A percentile compares a stretch with the other conserved stretches of the same genome.
Conservation (phyloP, 2,888 invertebrate species). For the Tachina fera region DNA sequence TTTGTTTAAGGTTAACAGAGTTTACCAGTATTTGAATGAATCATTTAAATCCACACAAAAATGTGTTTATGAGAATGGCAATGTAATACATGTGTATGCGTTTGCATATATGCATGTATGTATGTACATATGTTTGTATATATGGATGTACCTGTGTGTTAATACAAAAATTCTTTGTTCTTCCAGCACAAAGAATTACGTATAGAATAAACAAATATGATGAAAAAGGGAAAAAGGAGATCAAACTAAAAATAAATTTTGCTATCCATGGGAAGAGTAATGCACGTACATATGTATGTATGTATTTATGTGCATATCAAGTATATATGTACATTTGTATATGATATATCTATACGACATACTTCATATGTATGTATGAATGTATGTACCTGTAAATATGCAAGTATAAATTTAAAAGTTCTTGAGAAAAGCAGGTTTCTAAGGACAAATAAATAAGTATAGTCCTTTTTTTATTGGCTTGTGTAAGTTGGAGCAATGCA, state of each 20-base stretch:
- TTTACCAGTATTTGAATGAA: slow-evolving; percentile 64
- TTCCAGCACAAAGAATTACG: slow-evolving; percentile 60
- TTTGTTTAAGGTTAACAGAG: slow-evolving; percentile 64
- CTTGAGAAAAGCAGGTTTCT: not conserved
- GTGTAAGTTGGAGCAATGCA: slow-evolving; percentile 32
- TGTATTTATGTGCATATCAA: not conserved
- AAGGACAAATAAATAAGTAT: slow-evolving; percentile 4
- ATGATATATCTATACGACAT: no score
- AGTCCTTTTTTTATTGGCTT: slow-evolving; percentile 22
- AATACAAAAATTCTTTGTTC: slow-evolving; percentile 67
- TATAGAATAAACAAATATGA: slow-evolving; percentile 33
- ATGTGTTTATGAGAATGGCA: slow-evolving; percentile 6
- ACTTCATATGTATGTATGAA: no score
- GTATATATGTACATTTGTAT: not conserved
- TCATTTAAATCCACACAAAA: slow-evolving; percentile 61
- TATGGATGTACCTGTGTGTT: slow-evolving; percentile 29
- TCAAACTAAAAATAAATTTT: slow-evolving; percentile 3
- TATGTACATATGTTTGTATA: slow-evolving; percentile 11
- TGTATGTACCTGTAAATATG: no score
- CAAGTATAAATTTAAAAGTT: no score
- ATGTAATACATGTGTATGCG: slow-evolving; percentile 30
- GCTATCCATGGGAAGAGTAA: slow-evolving; percentile 5
- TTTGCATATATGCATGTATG: not conserved
- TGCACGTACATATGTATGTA: not conserved
- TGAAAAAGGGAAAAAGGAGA: not conserved